Evolutionary conservation across 23 tunicate species (phyloP), one percentile per base, ranked within the genome.

Genomic region (Trididemnum nubilum): DNA sequence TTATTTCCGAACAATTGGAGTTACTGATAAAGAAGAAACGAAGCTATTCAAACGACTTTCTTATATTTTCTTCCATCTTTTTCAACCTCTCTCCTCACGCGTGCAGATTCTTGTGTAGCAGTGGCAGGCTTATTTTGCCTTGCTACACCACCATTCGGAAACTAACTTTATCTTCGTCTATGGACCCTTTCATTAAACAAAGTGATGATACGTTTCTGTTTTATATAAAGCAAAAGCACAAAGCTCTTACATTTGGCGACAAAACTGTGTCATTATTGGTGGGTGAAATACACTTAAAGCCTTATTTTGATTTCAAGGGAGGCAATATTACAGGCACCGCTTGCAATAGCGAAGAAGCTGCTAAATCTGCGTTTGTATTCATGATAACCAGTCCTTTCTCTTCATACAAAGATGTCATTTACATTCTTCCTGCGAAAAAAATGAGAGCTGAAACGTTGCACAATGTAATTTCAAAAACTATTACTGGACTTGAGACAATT

Each of bases 191-290:
- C 2, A 21, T 21, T 26, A 58, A 73, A 27, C 78, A 73, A 23
- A n/a, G 2, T 37, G 78, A 38, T 34, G 9, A 24, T 5, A 73
- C 78, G 24, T 73, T 73, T 40, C 39, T 73, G 31, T 73, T 73
- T 15, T 73, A 38, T 27, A 73, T 73, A 15, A 73, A 73, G 78
- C 78, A 73, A 73, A 73, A 73, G 58, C 39, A 21, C 58, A 73
- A 73, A 73, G 78, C 58, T 73, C 58, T 73, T 31, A 2, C 29
- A 12, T 73, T 58, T 22, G 15, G 29, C 29, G 78, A 73, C 33
- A 73, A 73, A 73, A 73, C 78, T n/a, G 57, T 38, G 12, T 19
- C 31, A 3, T 40, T 73, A 26, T 40, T 73, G 33, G 58, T 73
- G 18, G 78, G 39, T 39, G 78, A 73, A 73, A 73, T 73, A 21